Conservation (phyloP, 2,113 vertebrate species). For the Chauna torquata region DNA sequence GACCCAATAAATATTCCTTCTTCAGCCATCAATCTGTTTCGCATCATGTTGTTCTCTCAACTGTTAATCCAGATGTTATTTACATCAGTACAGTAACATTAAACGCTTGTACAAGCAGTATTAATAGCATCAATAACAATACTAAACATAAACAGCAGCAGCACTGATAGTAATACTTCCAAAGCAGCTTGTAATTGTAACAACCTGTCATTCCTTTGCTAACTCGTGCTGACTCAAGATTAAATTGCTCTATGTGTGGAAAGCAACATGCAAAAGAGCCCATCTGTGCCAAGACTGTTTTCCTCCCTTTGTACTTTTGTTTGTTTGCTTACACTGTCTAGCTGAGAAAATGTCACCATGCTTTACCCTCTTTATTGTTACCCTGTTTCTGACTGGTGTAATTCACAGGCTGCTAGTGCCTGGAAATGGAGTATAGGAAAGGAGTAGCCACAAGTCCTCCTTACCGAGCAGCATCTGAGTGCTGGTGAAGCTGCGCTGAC, state of each 20-base stretch:
- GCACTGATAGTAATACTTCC: constrained; percentile 62
- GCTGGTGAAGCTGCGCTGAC: background rate
- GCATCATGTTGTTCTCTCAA: constrained; percentile 35
- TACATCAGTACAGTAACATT: constrained; percentile 49
- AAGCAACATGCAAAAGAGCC: constrained; percentile 56
- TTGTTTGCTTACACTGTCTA: constrained; percentile 52
- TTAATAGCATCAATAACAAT: constrained; percentile 66
- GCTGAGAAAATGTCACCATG: constrained; percentile 45
- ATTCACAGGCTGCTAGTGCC: background rate
- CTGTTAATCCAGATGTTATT: constrained; percentile 71
- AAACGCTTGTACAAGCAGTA: constrained; percentile 60
- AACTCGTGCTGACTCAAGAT: constrained; percentile 70
- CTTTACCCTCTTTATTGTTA: constrained; percentile 15
- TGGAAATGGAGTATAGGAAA: background rate
- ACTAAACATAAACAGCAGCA: constrained; percentile 56
- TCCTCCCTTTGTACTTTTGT: constrained; percentile 63
- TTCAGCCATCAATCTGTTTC: constrained; percentile 52
- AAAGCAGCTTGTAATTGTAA: constrained; percentile 70
- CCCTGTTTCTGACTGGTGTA: background rate
- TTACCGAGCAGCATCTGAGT: background rate
- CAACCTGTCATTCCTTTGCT: constrained; percentile 68
- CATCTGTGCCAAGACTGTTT: constrained; percentile 68
- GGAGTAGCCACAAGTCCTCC: background rate
- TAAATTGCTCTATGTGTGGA: constrained; percentile 65
- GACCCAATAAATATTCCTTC: constrained; percentile 17